A percentile compares a stretch with the other conserved stretches of the same genome.
phyloP scores from a whole-genome alignment of 2,797 vertebrate species.

The Cyclopterus lumpus region DNA sequence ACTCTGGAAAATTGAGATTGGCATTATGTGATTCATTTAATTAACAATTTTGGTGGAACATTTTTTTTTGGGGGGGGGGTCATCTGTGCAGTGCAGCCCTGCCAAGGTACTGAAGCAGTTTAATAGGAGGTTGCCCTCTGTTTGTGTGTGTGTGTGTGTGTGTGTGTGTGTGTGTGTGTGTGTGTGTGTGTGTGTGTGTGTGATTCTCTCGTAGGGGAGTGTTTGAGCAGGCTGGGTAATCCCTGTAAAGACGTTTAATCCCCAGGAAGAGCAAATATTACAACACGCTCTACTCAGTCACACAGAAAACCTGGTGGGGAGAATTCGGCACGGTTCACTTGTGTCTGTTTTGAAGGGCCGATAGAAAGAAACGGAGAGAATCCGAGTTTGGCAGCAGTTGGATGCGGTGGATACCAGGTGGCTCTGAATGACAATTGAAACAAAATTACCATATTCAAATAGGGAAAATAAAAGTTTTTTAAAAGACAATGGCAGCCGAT shows the following conservation, averaged over 20 bases:
- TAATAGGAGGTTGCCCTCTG: constrained; percentile 41
- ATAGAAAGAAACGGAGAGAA: constrained; percentile 25
- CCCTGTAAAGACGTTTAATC: constrained; percentile 83
- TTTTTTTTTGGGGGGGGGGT: not conserved
- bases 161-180: constrained; percentile 41
- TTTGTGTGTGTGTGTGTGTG: constrained; percentile 27
- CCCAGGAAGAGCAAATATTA: constrained; percentile 82
- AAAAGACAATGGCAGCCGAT: constrained; percentile 79
- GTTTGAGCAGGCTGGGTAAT: constrained; percentile 80
- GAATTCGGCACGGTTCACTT: constrained; percentile 42
- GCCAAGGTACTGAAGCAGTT: constrained; percentile 26
- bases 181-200: constrained; percentile 25
- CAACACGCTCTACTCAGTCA: constrained; percentile 64
- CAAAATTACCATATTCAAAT: constrained; percentile 82
- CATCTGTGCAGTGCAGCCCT: constrained; percentile 5
- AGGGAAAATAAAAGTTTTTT: constrained; percentile 76
- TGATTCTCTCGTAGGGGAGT: constrained; percentile 56
- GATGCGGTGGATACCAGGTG: constrained; percentile 75
- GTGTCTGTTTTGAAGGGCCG: constrained; percentile 26
- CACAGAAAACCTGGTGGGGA: constrained; percentile 57
- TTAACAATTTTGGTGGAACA: not conserved
- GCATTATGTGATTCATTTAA: not conserved
- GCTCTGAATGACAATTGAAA: constrained; percentile 81
- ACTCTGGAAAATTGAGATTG: not conserved
- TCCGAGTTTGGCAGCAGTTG: constrained; percentile 45